A percentile compares a stretch with the other conserved stretches of the same genome.
Evolutionary conservation across 1,140 invertebrate species (phyloP).

Genomic region (Psix sp.): DNA sequence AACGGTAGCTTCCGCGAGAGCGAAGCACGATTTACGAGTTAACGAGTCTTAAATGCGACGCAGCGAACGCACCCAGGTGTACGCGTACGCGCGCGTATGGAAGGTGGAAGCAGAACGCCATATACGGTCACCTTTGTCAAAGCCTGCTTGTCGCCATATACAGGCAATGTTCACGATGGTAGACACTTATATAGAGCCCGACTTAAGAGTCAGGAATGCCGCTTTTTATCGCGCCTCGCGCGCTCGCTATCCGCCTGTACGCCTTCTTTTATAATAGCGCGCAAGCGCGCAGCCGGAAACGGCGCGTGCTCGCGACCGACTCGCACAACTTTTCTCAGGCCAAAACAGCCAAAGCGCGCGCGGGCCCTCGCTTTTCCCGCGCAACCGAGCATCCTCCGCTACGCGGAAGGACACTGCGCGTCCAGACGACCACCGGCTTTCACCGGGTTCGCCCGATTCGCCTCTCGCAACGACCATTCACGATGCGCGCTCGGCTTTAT

Average conservation of each 20-base stretch:
- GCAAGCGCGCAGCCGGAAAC: slow-evolving; percentile 38
- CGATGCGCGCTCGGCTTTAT: no score
- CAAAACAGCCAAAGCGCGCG: no score
- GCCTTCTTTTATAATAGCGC: slow-evolving; percentile 61
- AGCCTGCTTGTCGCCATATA: slow-evolving; percentile 74
- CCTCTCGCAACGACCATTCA: not conserved
- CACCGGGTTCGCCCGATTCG: slow-evolving; percentile 23
- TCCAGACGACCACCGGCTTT: slow-evolving; percentile 39
- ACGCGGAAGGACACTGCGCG: slow-evolving; percentile 39
- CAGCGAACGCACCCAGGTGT: slow-evolving; percentile 62
- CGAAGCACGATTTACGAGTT: slow-evolving; percentile 64
- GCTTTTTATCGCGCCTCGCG: slow-evolving; percentile 72
- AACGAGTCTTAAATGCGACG: slow-evolving; percentile 63
- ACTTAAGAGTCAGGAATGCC: slow-evolving; percentile 74
- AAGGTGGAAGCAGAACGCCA: slow-evolving; percentile 72
- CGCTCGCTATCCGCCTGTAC: slow-evolving; percentile 64
- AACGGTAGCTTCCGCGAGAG: slow-evolving; percentile 59
- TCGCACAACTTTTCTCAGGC: slow-evolving; percentile 45
- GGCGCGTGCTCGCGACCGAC: slow-evolving; percentile 48
- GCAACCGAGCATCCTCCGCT: slow-evolving; percentile 11
- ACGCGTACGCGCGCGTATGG: slow-evolving; percentile 64
- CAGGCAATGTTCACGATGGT: slow-evolving; percentile 73
- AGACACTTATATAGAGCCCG: slow-evolving; percentile 74
- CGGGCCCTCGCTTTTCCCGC: slow-evolving; percentile 41
- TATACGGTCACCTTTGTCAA: slow-evolving; percentile 75